phyloP scores from a whole-genome alignment of 1,140 invertebrate genomes.

The Caenorhabditis tropicalis region DNA sequence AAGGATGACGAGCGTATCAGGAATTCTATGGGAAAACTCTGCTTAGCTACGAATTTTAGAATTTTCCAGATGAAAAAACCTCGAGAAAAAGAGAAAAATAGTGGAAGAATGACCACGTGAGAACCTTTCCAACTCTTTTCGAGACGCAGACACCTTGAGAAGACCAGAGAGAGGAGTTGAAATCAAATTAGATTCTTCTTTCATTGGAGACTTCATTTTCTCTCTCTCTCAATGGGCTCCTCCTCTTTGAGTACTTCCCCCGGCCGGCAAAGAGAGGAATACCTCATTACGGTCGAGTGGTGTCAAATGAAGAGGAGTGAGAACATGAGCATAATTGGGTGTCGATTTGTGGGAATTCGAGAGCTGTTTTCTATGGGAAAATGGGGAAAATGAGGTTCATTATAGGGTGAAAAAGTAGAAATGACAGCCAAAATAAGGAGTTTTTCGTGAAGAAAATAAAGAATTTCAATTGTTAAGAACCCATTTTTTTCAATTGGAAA shows the following conservation, averaged over 20 bases:
- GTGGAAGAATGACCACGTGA: background rate
- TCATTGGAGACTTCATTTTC: background rate
- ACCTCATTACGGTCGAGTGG: background rate
- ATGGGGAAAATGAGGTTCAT: background rate
- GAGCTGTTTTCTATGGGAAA: background rate
- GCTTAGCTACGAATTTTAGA: no score
- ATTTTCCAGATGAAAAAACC: background rate
- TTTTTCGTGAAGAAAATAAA: no score
- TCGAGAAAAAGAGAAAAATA: no score
- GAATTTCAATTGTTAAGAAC: no score
- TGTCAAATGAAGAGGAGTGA: background rate
- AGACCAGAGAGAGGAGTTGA: background rate
- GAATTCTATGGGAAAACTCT: no score
- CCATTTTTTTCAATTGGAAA: no score
- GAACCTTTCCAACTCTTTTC: background rate
- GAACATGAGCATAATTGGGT: background rate
- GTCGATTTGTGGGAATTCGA: background rate
- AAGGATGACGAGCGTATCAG: no score
- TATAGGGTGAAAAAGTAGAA: background rate
- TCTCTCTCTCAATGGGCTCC: no score
- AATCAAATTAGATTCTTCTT: constrained; percentile 1
- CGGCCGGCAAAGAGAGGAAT: background rate
- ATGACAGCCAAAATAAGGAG: background rate
- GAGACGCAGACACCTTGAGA: constrained; percentile 14
- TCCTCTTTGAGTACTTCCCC: background rate